Evolutionary conservation across 2,113 vertebrate species (phyloP), one percentile per base, ranked within the genome.

Genomic region (Mormyrus iriodes): DNA sequence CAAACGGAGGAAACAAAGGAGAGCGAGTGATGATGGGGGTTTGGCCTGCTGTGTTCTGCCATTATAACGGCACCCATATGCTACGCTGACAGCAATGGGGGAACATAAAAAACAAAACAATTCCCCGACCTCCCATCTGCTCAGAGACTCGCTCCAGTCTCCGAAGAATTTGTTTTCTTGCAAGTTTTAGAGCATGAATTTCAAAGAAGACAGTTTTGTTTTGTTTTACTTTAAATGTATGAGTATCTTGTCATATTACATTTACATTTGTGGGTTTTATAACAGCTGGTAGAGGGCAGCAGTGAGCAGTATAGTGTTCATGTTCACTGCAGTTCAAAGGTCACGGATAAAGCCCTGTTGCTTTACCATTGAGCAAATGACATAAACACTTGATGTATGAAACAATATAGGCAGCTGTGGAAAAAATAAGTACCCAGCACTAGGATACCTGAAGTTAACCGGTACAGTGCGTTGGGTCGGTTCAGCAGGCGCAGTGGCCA

Each of bases 31-130:
- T 89, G 88, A 65, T 8, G 88, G 49, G 76, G 42, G 61, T 52
- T 89, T 46, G 48, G 13, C 84, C 88, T 48, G 88, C 88, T 86
- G 65, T 31, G 90, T 39, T 42, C 46, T 82, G 84, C 86, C 90
- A 88, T 58, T 88, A 46, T 82, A 51, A 88, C 48, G 48, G n/a
- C 55, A 6, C 44, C 90, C 88, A 88, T 90, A 85, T 87, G 90
- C 84, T 88, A n/a, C 88, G 3, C 58, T 88, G 61, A 76, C 49
- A 39, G 48, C 46, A 10, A 31, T 8, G 27, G 24, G 24, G 13
- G 51, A 53, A 44, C 27, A n/a, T 53, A n/a, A 31, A 1, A 10
- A 61, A 85, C 55, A 87, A 21, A 82, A 42, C 65, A 49, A 12
- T 44, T 87, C 82, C 31, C 88, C 42, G 3, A 24, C 65, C 24